Percentiles rank a stretch among this genome's conserved stretches.
phyloP scores from a whole-genome alignment of 2,888 invertebrate genomes.

The Antheraea assamensis region DNA sequence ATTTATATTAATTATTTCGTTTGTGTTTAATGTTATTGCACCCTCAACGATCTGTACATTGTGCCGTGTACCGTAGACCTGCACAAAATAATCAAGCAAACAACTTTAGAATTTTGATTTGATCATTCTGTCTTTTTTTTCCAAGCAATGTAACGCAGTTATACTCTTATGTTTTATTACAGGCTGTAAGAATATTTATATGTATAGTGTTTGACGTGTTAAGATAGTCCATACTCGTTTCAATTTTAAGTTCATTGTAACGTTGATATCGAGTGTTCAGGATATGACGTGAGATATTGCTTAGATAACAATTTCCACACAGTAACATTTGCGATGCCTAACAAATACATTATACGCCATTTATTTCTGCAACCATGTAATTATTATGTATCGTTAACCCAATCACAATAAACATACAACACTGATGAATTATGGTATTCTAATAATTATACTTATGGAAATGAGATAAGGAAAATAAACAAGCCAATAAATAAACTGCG shows the following conservation, averaged over 20 bases:
- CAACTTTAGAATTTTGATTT: too few species aligned
- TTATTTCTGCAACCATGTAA: neutral
- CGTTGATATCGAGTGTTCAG: constrained; percentile 1
- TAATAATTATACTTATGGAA: constrained; percentile 14
- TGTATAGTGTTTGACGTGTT: neutral
- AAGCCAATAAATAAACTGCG: constrained; percentile 17
- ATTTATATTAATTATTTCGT: too few species aligned
- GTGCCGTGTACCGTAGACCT: too few species aligned
- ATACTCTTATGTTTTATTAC: too few species aligned
- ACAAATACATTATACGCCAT: neutral
- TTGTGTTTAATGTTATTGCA: too few species aligned
- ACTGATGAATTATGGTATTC: constrained; percentile 5
- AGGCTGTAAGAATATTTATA: neutral
- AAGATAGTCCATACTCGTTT: neutral
- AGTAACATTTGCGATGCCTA: neutral
- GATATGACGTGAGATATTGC: constrained; percentile 7
- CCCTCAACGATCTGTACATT: too few species aligned
- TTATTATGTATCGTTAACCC: constrained; percentile 8
- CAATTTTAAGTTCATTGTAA: neutral
- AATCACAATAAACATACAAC: constrained; percentile 1
- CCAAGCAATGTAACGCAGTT: too few species aligned
- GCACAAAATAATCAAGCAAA: too few species aligned
- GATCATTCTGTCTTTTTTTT: too few species aligned
- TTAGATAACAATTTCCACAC: constrained; percentile 9
- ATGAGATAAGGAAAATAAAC: constrained; percentile 23